phyloP scores from a whole-genome alignment of 2,797 vertebrate species.

The Cyclura pinguis region DNA sequence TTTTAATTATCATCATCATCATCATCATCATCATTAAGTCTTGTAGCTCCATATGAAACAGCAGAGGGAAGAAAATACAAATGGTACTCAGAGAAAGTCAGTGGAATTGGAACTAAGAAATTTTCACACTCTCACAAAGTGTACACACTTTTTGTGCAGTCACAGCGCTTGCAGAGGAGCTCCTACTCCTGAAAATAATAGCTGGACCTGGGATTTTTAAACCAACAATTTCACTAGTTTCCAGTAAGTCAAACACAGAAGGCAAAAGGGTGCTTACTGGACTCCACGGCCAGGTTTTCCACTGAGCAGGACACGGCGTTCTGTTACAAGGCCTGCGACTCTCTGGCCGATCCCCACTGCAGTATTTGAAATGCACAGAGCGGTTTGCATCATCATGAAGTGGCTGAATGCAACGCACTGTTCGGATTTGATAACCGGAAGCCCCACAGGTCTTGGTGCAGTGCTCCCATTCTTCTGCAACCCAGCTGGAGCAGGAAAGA shows the following conservation, averaged over 20 bases:
- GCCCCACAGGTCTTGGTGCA: conserved; percentile 93
- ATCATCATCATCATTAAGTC: too few relatives aligned
- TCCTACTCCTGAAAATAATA: background rate
- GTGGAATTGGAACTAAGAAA: too few relatives aligned
- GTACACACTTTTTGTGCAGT: too few relatives aligned
- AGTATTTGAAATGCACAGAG: conserved; percentile 94
- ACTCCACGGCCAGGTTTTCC: conserved; percentile 92
- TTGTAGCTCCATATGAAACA: too few relatives aligned
- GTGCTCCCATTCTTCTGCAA: conserved; percentile 93
- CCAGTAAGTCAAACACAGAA: background rate
- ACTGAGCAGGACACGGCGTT: conserved; percentile 86
- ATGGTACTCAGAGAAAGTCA: too few relatives aligned
- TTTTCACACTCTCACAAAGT: too few relatives aligned
- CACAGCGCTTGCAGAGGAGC: background rate
- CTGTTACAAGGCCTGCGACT: conserved; percentile 89
- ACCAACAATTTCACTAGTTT: background rate
- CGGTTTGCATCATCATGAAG: conserved; percentile 88
- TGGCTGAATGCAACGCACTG: conserved; percentile 90
- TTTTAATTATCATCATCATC: too few relatives aligned
- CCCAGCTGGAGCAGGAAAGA: conserved; percentile 83
- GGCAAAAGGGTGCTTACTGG: conserved; percentile 80
- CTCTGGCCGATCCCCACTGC: conserved; percentile 89
- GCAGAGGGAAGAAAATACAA: too few relatives aligned
- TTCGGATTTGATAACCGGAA: conserved; percentile 93
- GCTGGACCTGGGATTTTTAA: background rate